Conservation (phyloP, 2,797 vertebrate species). For the Picus viridis region DNA sequence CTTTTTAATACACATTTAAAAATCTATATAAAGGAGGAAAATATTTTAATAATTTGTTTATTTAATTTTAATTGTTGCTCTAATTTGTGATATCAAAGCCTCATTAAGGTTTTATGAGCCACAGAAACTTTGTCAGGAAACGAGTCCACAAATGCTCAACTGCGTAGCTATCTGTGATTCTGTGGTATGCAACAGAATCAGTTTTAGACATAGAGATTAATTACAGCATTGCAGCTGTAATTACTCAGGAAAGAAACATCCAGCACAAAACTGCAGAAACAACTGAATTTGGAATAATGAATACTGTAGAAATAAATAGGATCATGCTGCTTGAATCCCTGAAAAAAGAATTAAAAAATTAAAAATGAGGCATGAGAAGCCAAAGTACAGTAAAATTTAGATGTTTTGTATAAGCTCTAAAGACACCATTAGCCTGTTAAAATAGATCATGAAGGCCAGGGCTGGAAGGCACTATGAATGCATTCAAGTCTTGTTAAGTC, state of each 20-base stretch:
- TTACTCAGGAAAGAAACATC: neutral
- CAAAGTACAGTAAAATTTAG: neutral
- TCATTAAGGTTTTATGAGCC: neutral
- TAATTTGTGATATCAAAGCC: neutral
- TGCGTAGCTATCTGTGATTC: neutral
- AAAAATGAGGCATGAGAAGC: neutral
- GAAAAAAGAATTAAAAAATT: neutral
- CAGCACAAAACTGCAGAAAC: neutral
- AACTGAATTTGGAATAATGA: neutral
- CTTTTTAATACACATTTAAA: neutral
- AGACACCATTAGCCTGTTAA: neutral
- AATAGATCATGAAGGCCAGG: neutral
- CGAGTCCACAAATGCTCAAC: neutral
- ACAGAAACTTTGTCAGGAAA: neutral
- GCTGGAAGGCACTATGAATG: neutral
- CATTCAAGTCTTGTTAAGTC: neutral
- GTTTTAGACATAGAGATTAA: neutral
- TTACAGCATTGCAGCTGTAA: neutral
- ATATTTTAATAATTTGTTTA: neutral
- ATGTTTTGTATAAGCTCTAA: neutral
- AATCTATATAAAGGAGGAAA: neutral
- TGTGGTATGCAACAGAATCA: neutral
- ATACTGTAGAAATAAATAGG: neutral
- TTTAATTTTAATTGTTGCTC: neutral
- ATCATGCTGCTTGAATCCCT: neutral